phyloP scores from a whole-genome alignment of 1,140 invertebrate species.

The Anthonomus grandis region DNA sequence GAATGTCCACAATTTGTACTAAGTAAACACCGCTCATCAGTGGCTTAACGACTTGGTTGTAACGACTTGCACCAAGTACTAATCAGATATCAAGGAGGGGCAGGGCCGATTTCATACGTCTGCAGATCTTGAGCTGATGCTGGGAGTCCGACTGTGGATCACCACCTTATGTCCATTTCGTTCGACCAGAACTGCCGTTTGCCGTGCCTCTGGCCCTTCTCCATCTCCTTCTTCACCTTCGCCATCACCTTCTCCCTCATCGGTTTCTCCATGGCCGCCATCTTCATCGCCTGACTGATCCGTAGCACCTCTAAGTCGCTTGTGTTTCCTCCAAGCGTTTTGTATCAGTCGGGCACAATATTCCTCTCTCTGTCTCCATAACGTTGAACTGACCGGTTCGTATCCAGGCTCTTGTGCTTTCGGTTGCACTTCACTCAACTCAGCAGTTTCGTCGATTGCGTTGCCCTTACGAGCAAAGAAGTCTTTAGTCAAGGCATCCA shows the following conservation, averaged over 20 bases:
- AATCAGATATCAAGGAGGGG: conserved; percentile 52
- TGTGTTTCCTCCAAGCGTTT: conserved; percentile 87
- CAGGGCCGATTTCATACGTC: conserved; percentile 72
- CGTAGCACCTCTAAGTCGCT: conserved; percentile 58
- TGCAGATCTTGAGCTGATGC: conserved; percentile 72
- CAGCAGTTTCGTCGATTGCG: conserved; percentile 84
- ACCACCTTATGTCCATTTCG: conserved; percentile 86
- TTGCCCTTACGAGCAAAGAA: conserved; percentile 95
- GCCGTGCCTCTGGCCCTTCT: conserved; percentile 50
- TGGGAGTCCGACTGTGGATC: conserved; percentile 80
- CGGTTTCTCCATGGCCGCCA: conserved; percentile 35
- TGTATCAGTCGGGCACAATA: conserved; percentile 94
- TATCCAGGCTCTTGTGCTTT: conserved; percentile 82
- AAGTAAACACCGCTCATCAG: too few species aligned
- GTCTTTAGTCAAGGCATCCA: conserved; percentile 93
- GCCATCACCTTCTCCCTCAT: conserved; percentile 37
- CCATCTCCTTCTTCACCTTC: conserved; percentile 39
- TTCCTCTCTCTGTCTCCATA: conserved; percentile 93
- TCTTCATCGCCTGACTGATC: conserved; percentile 49
- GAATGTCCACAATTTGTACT: too few species aligned
- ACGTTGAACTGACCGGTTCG: conserved; percentile 87
- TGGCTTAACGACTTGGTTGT: too few species aligned
- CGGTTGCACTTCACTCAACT: conserved; percentile 71
- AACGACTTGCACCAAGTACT: conserved; percentile 32
- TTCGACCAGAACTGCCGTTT: conserved; percentile 77